These are phyloP conservation scores for Anolis sagrei DNA, from an alignment of 2,113 vertebrate species.

Conservation along the genomic window DNA sequence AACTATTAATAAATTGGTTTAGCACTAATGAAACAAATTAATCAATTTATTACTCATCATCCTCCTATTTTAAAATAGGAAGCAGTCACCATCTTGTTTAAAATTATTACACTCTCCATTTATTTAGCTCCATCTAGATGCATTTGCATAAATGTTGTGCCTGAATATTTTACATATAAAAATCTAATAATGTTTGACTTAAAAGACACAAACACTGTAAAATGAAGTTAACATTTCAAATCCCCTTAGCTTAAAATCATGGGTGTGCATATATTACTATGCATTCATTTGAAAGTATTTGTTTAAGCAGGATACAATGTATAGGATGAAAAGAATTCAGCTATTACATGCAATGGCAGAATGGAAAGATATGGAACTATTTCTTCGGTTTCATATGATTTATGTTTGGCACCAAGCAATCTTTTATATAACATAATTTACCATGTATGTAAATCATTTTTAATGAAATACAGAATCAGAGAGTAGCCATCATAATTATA, in stretches of 20 bases:
- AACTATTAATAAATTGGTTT: slow-evolving; percentile 37
- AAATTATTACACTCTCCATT: slow-evolving; percentile 15
- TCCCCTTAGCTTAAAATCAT: slow-evolving; percentile 58
- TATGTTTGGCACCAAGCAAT: not conserved
- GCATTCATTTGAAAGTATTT: slow-evolving; percentile 50
- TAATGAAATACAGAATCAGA: no score
- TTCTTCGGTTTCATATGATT: not conserved
- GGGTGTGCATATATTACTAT: slow-evolving; percentile 61
- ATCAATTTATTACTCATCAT: slow-evolving; percentile 29
- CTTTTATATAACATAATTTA: not conserved
- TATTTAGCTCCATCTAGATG: slow-evolving; percentile 9
- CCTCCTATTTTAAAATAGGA: slow-evolving; percentile 38
- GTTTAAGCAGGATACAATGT: slow-evolving; percentile 23
- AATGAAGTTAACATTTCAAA: slow-evolving; percentile 62
- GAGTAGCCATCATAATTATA: no score
- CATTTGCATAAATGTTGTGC: slow-evolving; percentile 44
- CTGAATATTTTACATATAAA: slow-evolving; percentile 53
- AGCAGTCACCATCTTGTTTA: slow-evolving; percentile 20
- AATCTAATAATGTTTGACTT: slow-evolving; percentile 51
- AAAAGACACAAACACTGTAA: slow-evolving; percentile 45
- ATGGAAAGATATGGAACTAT: not conserved
- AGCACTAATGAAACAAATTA: slow-evolving; percentile 26
- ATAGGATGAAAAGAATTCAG: slow-evolving; percentile 39
- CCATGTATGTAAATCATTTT: no score
- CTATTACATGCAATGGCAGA: not conserved